Conservation (phyloP, 1,140 invertebrate genomes). For the Coptotermes formosanus region DNA sequence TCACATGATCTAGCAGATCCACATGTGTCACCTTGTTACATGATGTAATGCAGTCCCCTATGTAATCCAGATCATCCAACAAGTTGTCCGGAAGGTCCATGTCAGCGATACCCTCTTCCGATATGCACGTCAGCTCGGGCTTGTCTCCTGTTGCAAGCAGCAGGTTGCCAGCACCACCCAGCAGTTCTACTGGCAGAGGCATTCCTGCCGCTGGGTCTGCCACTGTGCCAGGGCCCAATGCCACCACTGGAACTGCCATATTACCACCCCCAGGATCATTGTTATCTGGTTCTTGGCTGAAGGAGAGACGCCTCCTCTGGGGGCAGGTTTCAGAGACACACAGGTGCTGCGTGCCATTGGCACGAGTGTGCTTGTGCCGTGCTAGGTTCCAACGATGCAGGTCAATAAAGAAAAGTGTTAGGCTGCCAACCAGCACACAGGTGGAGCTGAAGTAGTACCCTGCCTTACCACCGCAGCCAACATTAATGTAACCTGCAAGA, state of each 20-base stretch:
- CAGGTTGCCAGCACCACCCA: not conserved
- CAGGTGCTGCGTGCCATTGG: conserved; percentile 55
- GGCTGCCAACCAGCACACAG: conserved; percentile 70
- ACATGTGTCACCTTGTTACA: conserved; percentile 71
- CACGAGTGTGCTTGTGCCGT: conserved; percentile 63
- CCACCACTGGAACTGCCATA: not conserved
- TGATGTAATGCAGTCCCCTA: conserved; percentile 82
- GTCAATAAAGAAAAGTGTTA: conserved; percentile 77
- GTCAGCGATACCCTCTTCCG: conserved; percentile 81
- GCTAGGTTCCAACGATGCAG: conserved; percentile 68
- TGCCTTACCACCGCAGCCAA: conserved; percentile 67
- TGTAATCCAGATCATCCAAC: conserved; percentile 76
- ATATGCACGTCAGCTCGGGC: conserved; percentile 81
- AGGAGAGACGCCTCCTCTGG: conserved; percentile 56
- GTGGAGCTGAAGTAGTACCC: conserved; percentile 82
- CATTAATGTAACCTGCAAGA: conserved; percentile 70
- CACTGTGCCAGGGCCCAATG: not conserved
- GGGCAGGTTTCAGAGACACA: conserved; percentile 59
- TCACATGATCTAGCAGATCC: no score
- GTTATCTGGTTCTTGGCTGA: conserved; percentile 43
- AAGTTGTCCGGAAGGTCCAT: conserved; percentile 81
- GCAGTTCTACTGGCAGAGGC: conserved; percentile 29
- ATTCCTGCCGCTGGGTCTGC: not conserved
- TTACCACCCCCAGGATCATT: not conserved
- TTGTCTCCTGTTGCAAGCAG: conserved; percentile 47